A percentile compares a stretch with the other conserved stretches of the same genome.
Evolutionary conservation across 2,797 vertebrate genomes (phyloP).

Genomic region (Tenualosa ilisha): DNA sequence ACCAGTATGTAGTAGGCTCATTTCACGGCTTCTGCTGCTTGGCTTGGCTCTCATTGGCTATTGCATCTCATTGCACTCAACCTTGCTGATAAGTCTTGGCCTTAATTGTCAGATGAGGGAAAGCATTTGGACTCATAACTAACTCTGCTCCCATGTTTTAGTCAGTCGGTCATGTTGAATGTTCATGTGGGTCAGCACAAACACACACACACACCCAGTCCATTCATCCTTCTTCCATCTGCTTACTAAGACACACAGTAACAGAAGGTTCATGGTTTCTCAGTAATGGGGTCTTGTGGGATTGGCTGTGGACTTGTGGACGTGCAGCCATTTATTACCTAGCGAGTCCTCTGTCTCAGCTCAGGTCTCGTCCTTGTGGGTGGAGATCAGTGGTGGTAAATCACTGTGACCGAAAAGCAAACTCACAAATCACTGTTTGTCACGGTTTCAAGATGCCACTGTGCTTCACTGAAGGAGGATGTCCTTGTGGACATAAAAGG

Average conservation of each 20-base stretch:
- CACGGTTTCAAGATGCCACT: background rate
- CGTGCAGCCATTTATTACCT: constrained; percentile 11
- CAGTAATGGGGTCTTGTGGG: constrained; percentile 55
- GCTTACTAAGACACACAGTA: constrained; percentile 44
- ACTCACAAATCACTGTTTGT: background rate
- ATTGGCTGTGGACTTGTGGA: constrained; percentile 4
- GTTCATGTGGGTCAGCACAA: background rate
- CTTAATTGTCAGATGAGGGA: background rate
- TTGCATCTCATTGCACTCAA: background rate
- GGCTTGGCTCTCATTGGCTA: constrained; percentile 3
- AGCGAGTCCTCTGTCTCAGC: background rate
- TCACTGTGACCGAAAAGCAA: constrained; percentile 29
- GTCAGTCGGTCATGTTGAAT: background rate
- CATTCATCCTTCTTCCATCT: constrained; percentile 22
- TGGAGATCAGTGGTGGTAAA: background rate
- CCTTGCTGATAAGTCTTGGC: background rate
- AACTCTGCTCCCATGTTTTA: background rate
- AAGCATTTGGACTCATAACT: background rate
- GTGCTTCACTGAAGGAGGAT: background rate
- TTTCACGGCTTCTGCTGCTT: background rate
- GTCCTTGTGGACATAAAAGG: background rate
- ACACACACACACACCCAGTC: background rate
- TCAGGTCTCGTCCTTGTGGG: background rate
- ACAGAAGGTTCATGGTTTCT: constrained; percentile 30
- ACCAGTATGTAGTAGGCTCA: background rate